These are phyloP conservation scores for Zelostemma sp. DNA, from an alignment of 1,140 invertebrate species.

Conservation along the genomic window DNA sequence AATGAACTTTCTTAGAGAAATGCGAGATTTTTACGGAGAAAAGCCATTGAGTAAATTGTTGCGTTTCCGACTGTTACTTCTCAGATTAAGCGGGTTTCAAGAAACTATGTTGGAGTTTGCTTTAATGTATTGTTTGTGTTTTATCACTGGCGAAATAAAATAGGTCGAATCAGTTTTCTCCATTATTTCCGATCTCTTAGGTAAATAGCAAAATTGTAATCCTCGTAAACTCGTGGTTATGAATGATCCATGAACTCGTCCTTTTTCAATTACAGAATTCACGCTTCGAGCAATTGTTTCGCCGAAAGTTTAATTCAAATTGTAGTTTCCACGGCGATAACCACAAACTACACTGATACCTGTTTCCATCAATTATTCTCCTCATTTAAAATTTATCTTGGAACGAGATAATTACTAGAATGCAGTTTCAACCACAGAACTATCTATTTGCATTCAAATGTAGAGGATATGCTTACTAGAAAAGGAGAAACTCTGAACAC, in stretches of 20 bases:
- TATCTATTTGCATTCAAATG: constrained; percentile 1
- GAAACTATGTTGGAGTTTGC: constrained; percentile 24
- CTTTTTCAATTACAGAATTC: too few species aligned
- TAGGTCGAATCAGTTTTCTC: too few species aligned
- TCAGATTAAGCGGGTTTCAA: constrained; percentile 42
- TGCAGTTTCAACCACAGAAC: neutral
- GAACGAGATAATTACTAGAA: neutral
- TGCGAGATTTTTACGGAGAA: constrained; percentile 45
- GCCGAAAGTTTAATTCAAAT: too few species aligned
- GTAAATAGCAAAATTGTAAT: too few species aligned
- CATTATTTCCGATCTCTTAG: too few species aligned
- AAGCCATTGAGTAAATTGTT: constrained; percentile 44
- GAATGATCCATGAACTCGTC: too few species aligned
- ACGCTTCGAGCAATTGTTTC: too few species aligned
- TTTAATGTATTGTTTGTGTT: constrained; percentile 31
- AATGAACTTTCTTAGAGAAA: constrained; percentile 35
- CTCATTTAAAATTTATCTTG: neutral
- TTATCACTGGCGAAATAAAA: neutral
- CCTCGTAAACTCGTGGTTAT: too few species aligned
- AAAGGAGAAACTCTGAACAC: neutral
- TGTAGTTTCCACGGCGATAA: neutral
- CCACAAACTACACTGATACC: neutral
- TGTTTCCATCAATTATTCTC: neutral
- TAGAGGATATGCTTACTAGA: neutral
- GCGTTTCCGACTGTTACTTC: constrained; percentile 49